These are phyloP conservation scores for Syritta pipiens DNA, from an alignment of 2,888 invertebrate genomes.

Conservation along the genomic window DNA sequence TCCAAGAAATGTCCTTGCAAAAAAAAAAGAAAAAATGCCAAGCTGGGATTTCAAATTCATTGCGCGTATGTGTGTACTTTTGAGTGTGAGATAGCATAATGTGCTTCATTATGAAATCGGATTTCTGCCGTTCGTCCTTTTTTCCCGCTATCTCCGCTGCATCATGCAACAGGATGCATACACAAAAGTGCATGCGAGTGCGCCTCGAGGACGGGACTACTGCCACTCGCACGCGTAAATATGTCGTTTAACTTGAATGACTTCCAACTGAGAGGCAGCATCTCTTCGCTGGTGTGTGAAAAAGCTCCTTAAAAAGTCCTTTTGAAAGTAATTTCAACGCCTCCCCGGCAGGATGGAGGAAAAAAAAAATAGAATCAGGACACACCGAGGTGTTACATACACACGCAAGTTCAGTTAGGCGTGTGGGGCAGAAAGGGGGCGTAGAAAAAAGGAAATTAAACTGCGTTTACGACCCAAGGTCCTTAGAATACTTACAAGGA, in stretches of 20 bases:
- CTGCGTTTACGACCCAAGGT: slow-evolving; percentile 61
- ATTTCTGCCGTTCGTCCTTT: slow-evolving; percentile 24
- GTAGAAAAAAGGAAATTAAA: slow-evolving; percentile 55
- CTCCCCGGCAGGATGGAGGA: not conserved
- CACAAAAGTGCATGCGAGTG: slow-evolving; percentile 38
- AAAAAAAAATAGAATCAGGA: slow-evolving; percentile 5
- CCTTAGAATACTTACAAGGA: slow-evolving; percentile 66
- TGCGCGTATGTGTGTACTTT: slow-evolving; percentile 49
- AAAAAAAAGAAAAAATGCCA: slow-evolving; percentile 2
- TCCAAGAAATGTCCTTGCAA: not conserved
- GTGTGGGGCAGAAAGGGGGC: not conserved
- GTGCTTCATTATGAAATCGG: slow-evolving; percentile 63
- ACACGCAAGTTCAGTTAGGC: slow-evolving; percentile 26
- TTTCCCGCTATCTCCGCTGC: not conserved
- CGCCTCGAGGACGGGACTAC: slow-evolving; percentile 9
- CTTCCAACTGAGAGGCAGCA: slow-evolving; percentile 28
- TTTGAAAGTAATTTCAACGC: slow-evolving; percentile 47
- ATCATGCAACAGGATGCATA: slow-evolving; percentile 43
- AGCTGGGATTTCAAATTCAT: slow-evolving; percentile 51
- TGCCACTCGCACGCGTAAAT: slow-evolving; percentile 46
- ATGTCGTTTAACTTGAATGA: slow-evolving; percentile 37
- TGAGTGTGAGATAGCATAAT: slow-evolving; percentile 44
- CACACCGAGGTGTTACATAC: slow-evolving; percentile 43
- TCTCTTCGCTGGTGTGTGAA: slow-evolving; percentile 30
- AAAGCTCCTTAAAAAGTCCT: slow-evolving; percentile 36